Conservation (phyloP, 2,113 vertebrate genomes). For the Megaleporinus macrocephalus region DNA sequence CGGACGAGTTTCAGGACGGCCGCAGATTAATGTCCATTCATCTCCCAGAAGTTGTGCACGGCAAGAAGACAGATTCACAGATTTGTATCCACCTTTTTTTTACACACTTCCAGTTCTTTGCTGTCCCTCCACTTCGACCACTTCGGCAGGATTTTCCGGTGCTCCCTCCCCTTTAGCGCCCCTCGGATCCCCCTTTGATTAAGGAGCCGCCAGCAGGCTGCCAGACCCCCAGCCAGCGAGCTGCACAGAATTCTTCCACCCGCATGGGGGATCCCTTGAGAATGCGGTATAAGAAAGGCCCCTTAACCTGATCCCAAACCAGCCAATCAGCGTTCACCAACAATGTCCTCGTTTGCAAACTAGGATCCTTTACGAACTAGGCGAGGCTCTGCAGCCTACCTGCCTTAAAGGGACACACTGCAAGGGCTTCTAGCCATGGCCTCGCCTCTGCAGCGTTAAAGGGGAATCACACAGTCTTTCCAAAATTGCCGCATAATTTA, state of each 20-base stretch:
- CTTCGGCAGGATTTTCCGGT: not conserved
- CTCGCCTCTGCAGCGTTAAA: not conserved
- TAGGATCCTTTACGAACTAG: conserved; percentile 9
- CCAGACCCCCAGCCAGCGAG: not conserved
- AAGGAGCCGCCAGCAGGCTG: conserved; percentile 13
- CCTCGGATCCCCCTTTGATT: not conserved
- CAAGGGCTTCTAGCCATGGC: not conserved
- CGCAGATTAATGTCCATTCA: conserved; percentile 66
- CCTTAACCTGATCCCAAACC: conserved; percentile 54
- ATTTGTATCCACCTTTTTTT: too few species aligned
- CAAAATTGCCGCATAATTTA: not conserved
- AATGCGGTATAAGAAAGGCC: conserved; percentile 47
- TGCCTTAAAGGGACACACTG: conserved; percentile 47
- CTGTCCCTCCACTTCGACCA: not conserved
- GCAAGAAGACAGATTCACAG: not conserved
- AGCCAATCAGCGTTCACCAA: conserved; percentile 56
- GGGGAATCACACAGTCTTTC: too few species aligned
- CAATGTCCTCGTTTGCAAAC: conserved; percentile 54
- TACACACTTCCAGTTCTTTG: not conserved
- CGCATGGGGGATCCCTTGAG: not conserved
- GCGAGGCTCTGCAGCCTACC: conserved; percentile 52
- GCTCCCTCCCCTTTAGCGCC: conserved; percentile 3
- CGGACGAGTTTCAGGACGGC: not conserved
- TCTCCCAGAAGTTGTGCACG: conserved; percentile 59
- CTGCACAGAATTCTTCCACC: not conserved